These are phyloP conservation scores for Neodon shergylaensis DNA, from an alignment of 2,113 vertebrate species.

Conservation along the genomic window DNA sequence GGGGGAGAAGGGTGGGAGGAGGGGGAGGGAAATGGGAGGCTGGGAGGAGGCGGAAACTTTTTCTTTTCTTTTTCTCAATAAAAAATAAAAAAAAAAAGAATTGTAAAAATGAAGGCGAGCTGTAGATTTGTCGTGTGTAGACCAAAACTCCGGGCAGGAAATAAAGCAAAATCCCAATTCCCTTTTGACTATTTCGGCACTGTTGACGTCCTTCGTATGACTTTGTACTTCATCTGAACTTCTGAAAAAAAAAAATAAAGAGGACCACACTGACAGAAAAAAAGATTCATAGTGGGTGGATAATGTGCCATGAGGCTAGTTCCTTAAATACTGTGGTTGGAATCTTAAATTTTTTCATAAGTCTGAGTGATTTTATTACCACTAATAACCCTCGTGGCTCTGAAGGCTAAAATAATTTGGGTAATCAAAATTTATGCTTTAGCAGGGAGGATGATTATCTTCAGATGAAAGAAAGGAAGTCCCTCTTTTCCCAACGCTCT, in stretches of 20 bases:
- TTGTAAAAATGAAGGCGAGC: not conserved
- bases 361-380: slow-evolving; percentile 73
- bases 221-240: slow-evolving; percentile 35
- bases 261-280: slow-evolving; percentile 31
- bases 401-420: slow-evolving; percentile 71
- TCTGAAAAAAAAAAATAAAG: slow-evolving; percentile 57
- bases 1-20: too few species aligned
- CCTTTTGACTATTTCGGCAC: not conserved
- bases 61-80: too few species aligned
- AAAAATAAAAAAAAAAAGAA: too few species aligned
- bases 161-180: not conserved
- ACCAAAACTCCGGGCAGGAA: not conserved
- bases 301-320: slow-evolving; percentile 57
- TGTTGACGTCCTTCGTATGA: slow-evolving; percentile 7
- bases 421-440: slow-evolving; percentile 73
- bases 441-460: slow-evolving; percentile 57
- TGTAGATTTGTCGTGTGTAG: not conserved
- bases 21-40: too few species aligned
- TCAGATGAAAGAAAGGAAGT: slow-evolving; percentile 59
- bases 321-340: slow-evolving; percentile 64
- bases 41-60: too few species aligned
- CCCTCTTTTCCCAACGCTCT: not conserved
- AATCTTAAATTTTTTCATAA: slow-evolving; percentile 49
- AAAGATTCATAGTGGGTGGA: slow-evolving; percentile 36
- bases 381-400: slow-evolving; percentile 63